Evolutionary conservation across 2,113 vertebrate species (phyloP), one percentile per base, ranked within the genome.

Genomic region (Zosterops lateralis): DNA sequence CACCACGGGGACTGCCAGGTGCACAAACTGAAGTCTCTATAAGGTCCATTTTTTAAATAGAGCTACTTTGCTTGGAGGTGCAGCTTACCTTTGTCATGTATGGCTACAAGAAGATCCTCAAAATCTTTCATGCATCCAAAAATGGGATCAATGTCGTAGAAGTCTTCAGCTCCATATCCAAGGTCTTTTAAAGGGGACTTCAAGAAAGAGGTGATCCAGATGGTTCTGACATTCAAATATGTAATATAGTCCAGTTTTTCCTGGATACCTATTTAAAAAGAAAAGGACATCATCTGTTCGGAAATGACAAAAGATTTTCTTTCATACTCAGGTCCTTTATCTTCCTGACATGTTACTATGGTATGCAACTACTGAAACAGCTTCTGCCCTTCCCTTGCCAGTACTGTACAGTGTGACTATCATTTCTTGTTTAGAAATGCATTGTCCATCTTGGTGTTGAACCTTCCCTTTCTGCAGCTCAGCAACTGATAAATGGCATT

Each of bases 111-210:
- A 67, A 99, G 98, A 22, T 98, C 96, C 32, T 99, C 99, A 93
- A 99, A 99, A 96, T 99, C 99, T 1, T 61, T 74, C 99, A 99
- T 99, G 47, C 98, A 99, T 87, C 99, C 99, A 96, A 99, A 99
- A 57, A 99, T 96, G 13, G 99, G 98, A 94, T 99, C 99, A 19
- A 99, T 73, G 31, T 97, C 98, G 29, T 70, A 97, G 97, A 99
- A 99, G 84, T 99, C 98, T 95, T 99, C 99, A 80, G 99, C 98
- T 66, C 98, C 99, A 14, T 99, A 98, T n/a, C 98, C 98, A 20
- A 98, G 98, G 89, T 99, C 99, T 96, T 97, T 99, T 94, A 99
- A 98, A 34, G 98, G 97, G 31, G 99, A 99, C 79, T 98, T 98
- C 92, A 98, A 99, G 96, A 99, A 98, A 10, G 99, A 98, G 75